A percentile compares a stretch with the other conserved stretches of the same genome.
These are phyloP conservation scores for Therioaphis trifolii DNA, from an alignment of 2,888 invertebrate species.

Conservation along the genomic window DNA sequence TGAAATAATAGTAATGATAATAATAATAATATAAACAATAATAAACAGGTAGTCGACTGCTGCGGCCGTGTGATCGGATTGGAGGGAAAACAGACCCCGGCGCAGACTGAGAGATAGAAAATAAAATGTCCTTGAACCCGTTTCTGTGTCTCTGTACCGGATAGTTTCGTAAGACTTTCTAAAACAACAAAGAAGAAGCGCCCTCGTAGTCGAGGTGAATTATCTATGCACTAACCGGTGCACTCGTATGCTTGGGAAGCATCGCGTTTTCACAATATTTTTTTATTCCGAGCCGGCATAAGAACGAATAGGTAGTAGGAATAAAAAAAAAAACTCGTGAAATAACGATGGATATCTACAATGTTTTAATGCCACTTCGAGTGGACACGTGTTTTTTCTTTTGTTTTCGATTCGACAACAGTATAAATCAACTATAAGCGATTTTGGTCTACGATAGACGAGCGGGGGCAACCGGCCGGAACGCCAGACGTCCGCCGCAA, in stretches of 20 bases:
- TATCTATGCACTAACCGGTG: background rate
- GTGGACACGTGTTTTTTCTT: constrained; percentile 18
- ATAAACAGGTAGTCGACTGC: too few species aligned
- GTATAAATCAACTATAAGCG: too few species aligned
- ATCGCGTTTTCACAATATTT: background rate
- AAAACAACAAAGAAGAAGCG: background rate
- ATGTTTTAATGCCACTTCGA: background rate
- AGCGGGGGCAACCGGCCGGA: background rate
- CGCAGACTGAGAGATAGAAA: background rate
- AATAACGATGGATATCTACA: background rate
- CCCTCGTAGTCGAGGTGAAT: background rate
- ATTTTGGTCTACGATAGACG: too few species aligned
- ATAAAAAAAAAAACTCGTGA: background rate
- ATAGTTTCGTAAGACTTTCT: background rate
- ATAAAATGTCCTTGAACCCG: background rate
- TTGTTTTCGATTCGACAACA: background rate
- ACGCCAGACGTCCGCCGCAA: background rate
- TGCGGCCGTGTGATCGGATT: background rate
- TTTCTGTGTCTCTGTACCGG: background rate
- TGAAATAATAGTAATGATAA: too few species aligned
- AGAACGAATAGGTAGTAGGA: background rate
- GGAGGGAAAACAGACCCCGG: background rate
- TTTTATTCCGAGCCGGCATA: background rate
- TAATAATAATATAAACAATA: too few species aligned
- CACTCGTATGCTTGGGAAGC: background rate